These are phyloP conservation scores for Cuniculus paca DNA, from an alignment of 2,797 vertebrate genomes.

Conservation along the genomic window DNA sequence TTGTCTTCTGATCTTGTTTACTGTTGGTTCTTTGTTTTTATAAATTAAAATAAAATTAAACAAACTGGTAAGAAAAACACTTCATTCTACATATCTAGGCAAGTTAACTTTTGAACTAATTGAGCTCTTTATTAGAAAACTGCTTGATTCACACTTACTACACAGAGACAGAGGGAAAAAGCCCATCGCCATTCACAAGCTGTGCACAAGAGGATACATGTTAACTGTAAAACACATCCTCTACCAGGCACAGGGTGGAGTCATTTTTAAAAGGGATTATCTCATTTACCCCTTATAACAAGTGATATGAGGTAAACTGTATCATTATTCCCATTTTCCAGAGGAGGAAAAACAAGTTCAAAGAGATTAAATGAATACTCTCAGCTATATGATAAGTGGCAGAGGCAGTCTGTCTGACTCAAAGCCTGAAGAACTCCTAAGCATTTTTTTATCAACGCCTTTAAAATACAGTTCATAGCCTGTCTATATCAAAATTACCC, in stretches of 20 bases:
- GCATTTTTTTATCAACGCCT: background rate
- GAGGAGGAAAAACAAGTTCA: background rate
- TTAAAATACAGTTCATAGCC: background rate
- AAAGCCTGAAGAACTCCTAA: background rate
- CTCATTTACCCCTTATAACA: background rate
- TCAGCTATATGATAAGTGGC: background rate
- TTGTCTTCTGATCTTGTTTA: background rate
- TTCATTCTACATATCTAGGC: background rate
- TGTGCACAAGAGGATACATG: background rate
- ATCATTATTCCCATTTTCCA: background rate
- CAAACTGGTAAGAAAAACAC: background rate
- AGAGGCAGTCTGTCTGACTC: background rate
- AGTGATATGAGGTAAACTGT: background rate
- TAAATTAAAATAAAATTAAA: background rate
- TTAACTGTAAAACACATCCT: background rate
- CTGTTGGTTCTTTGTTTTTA: background rate
- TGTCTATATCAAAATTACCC: background rate
- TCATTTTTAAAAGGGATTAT: background rate
- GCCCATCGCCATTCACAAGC: background rate
- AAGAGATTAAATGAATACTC: background rate
- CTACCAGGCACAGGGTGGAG: background rate
- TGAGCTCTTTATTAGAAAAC: background rate
- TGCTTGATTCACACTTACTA: background rate
- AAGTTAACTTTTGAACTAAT: background rate
- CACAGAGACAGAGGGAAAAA: background rate